Evolutionary conservation across 1,140 invertebrate genomes (phyloP).

Genomic region (Scaptomyza montana): DNA sequence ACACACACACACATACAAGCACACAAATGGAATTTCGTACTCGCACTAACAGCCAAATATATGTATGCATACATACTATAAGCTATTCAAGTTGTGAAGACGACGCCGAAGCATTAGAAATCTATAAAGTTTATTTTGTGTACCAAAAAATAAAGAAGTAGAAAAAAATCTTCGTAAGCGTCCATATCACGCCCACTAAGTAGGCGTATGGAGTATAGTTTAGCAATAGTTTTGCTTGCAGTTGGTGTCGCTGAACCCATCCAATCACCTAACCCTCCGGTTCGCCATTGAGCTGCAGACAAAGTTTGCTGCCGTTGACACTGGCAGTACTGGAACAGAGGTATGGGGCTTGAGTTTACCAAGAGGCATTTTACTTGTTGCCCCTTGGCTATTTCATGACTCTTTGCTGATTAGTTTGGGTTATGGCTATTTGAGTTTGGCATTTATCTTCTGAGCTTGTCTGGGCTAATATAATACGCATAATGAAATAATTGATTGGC

Average conservation of each 20-base stretch:
- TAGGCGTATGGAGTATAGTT: slow-evolving; percentile 40
- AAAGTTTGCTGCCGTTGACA: slow-evolving; percentile 65
- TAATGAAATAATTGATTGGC: slow-evolving; percentile 68
- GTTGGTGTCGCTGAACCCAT: slow-evolving; percentile 3
- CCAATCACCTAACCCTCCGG: neutral
- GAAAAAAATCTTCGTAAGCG: slow-evolving; percentile 1
- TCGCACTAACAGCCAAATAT: slow-evolving; percentile 8
- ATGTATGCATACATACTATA: neutral
- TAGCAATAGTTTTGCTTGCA: slow-evolving; percentile 21
- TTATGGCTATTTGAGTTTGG: slow-evolving; percentile 67
- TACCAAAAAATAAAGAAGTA: slow-evolving; percentile 2
- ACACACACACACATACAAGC: neutral
- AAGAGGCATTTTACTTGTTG: slow-evolving; percentile 63
- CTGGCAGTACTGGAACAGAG: slow-evolving; percentile 11
- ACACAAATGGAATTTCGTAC: slow-evolving; percentile 6
- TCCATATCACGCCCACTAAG: slow-evolving; percentile 11
- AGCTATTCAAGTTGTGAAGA: slow-evolving; percentile 31
- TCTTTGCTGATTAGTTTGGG: slow-evolving; percentile 76
- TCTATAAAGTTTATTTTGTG: slow-evolving; percentile 71
- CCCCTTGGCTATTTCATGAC: slow-evolving; percentile 30
- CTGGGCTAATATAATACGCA: slow-evolving; percentile 3
- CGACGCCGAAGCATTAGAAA: slow-evolving; percentile 56
- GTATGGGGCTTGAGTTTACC: slow-evolving; percentile 27
- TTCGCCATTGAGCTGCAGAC: slow-evolving; percentile 9
- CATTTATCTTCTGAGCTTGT: slow-evolving; percentile 55